Percentiles rank a stretch among this genome's conserved stretches.
Conservation (phyloP, 2,113 vertebrate species). For the Tachysurus vachellii region DNA sequence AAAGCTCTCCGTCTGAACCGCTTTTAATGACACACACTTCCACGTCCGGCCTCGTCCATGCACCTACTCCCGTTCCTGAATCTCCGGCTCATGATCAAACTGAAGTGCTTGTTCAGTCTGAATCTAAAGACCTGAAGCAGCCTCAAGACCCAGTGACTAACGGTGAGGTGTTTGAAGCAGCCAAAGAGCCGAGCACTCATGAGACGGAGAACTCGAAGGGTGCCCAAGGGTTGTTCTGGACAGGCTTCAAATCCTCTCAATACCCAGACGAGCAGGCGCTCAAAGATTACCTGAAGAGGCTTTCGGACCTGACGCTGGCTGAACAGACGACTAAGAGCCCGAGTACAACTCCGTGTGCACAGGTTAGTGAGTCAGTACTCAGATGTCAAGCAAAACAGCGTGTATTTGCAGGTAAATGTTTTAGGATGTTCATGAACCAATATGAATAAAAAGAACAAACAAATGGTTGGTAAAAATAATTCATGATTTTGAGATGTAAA, state of each 20-base stretch:
- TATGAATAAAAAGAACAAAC: too few relatives aligned
- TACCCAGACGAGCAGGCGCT: constrained; percentile 78
- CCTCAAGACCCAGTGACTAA: constrained; percentile 49
- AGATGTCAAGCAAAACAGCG: background rate
- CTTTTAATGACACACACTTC: constrained; percentile 53
- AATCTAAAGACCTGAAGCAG: constrained; percentile 10
- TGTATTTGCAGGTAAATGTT: background rate
- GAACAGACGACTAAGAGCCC: constrained; percentile 65
- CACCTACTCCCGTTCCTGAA: background rate
- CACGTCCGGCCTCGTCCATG: background rate
- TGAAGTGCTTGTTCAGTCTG: background rate
- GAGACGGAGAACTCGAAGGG: constrained; percentile 3
- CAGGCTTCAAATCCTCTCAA: constrained; percentile 61
- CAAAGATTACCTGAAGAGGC: constrained; percentile 76
- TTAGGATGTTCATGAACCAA: background rate
- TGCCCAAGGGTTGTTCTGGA: constrained; percentile 6
- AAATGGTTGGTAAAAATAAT: too few relatives aligned
- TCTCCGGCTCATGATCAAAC: constrained; percentile 17
- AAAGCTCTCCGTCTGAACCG: constrained; percentile 65
- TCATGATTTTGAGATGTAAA: background rate
- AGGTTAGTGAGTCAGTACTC: constrained; percentile 58
- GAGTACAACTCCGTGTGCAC: constrained; percentile 56
- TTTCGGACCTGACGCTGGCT: constrained; percentile 70
- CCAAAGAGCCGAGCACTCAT: background rate
- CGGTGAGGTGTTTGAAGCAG: constrained; percentile 43